Evolutionary conservation across 2,113 vertebrate genomes (phyloP).

Genomic region (Crocuta crocuta): DNA sequence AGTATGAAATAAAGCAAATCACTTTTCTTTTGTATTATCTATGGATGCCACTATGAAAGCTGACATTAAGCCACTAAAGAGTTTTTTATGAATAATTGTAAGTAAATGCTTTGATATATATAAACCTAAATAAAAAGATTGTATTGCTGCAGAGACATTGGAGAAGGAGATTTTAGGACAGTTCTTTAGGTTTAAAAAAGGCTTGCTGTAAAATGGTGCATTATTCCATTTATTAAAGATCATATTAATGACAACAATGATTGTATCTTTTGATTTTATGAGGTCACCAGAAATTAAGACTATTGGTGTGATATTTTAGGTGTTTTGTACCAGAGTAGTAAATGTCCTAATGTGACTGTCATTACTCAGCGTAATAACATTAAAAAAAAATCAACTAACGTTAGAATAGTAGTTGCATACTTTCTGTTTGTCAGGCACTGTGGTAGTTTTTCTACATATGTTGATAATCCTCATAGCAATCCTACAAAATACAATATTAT

Average conservation of each 20-base stretch:
- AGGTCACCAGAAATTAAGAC: not conserved
- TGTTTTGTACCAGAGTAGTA: constrained; percentile 29
- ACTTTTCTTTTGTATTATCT: constrained; percentile 86
- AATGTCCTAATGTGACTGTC: not conserved
- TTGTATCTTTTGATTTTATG: constrained; percentile 73
- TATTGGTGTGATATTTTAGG: not conserved
- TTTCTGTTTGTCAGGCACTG: not conserved
- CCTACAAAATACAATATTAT: not conserved
- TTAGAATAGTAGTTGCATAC: not conserved
- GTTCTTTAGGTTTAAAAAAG: constrained; percentile 89
- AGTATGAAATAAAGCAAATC: constrained; percentile 88
- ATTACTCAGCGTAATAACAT: constrained; percentile 39
- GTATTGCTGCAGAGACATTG: constrained; percentile 89
- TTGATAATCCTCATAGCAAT: not conserved
- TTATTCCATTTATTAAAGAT: constrained; percentile 95
- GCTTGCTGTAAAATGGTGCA: constrained; percentile 94
- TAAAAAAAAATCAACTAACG: not conserved
- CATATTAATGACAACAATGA: constrained; percentile 90
- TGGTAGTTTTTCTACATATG: not conserved
- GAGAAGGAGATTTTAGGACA: constrained; percentile 88
- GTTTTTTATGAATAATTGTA: constrained; percentile 95
- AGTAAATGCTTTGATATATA: constrained; percentile 92
- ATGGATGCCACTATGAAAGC: constrained; percentile 91
- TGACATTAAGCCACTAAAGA: constrained; percentile 92
- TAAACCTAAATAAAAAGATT: constrained; percentile 91